Evolutionary conservation across 2,113 vertebrate genomes (phyloP), one percentile per base, ranked within the genome.

Genomic region (Octodon degus): DNA sequence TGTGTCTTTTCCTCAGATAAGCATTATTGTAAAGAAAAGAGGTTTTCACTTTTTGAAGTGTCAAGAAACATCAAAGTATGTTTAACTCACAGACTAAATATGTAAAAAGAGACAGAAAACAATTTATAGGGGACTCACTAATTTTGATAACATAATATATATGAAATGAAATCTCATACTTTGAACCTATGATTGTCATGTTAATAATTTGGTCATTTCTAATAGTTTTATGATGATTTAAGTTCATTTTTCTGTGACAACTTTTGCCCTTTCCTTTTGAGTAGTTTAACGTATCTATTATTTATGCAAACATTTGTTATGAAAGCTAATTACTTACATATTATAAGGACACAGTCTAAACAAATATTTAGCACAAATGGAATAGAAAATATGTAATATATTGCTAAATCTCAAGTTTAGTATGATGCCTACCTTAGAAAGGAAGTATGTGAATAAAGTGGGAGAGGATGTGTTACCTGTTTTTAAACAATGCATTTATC

Each of bases 21-120:
- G 7, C n/a, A 80, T 30, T 77, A 96, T n/a, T 97, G 95, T 47
- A 95, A 60, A 97, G 90, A 93, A 97, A 55, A 10, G 89, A 96
- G 72, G 32, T 14, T 30, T 97, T 97, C 96, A 91, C 91, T 81
- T 96, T 14, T 32, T 83, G 47, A 90, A 47, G 2, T 92, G 4
- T 90, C 24, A 63, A 77, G 84, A 37, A 92, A 98, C 83, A 22
- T 86, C 1, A 1, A 58, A 27, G 19, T 7, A 72, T 93, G 0
- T 92, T 96, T 95, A 94, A 96, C n/a, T 91, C 14, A 77, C 5
- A 92, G 30, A n/a, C 16, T 62, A 55, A 95, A 79, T 65, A 53
- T 27, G 88, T 14, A 47, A 94, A 95, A 16, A 89, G 40, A 72
- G 0, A 58, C 37, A 43, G 82, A 90, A 94, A 93, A 24, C 17